phyloP scores from a whole-genome alignment of 2,113 vertebrate genomes.

The Callospermophilus lateralis region DNA sequence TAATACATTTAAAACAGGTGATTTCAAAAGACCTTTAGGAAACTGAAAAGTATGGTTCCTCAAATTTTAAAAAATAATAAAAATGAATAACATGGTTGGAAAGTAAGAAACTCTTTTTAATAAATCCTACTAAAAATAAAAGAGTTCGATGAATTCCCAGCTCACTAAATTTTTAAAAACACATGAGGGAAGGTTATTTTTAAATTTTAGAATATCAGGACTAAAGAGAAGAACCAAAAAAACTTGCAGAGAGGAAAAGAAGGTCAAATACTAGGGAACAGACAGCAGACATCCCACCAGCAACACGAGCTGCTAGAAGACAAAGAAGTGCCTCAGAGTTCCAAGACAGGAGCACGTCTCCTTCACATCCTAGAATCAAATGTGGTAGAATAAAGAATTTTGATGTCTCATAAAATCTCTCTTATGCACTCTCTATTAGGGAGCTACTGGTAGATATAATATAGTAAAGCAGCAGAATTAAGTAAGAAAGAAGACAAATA shows the following conservation, averaged over 20 bases:
- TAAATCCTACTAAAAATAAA: constrained; percentile 51
- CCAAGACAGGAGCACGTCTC: not conserved
- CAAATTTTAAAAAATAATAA: not conserved
- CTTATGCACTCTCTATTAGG: not conserved
- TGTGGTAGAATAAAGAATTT: not conserved
- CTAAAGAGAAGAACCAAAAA: not conserved
- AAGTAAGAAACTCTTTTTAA: not conserved
- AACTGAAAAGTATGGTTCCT: not conserved
- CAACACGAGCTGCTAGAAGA: not conserved
- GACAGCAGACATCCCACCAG: not conserved
- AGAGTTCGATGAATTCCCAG: not conserved
- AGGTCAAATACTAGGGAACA: not conserved
- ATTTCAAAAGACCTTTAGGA: not conserved
- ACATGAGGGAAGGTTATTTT: not conserved
- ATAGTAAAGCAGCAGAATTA: not conserved
- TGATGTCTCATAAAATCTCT: not conserved
- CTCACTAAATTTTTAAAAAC: not conserved
- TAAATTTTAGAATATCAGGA: not conserved
- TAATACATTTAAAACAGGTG: not conserved
- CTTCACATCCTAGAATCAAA: constrained; percentile 15
- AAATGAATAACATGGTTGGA: not conserved
- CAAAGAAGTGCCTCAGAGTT: not conserved
- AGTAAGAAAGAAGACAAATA: not conserved
- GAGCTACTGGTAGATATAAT: not conserved
- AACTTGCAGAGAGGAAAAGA: not conserved